phyloP scores from a whole-genome alignment of 2,797 vertebrate species.

The Diplodus sargus region DNA sequence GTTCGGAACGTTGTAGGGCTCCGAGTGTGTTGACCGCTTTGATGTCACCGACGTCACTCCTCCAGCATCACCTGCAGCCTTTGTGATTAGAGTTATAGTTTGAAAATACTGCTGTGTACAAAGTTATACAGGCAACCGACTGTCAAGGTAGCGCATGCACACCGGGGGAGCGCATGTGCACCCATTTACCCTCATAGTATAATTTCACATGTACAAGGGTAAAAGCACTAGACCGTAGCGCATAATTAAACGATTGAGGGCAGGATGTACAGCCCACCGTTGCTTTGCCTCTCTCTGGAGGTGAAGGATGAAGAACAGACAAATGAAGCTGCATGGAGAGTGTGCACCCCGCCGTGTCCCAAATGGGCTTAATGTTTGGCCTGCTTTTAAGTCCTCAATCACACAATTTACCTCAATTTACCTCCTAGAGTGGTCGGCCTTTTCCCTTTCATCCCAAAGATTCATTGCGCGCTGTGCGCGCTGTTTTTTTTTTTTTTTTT shows the following conservation, averaged over 20 bases:
- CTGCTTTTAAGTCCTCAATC: conserved; percentile 74
- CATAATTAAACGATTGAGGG: conserved; percentile 67
- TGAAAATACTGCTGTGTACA: neutral
- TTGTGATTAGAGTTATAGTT: conserved; percentile 12
- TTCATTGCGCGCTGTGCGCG: conserved; percentile 44
- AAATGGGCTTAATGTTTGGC: conserved; percentile 76
- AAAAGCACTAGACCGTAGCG: conserved; percentile 26
- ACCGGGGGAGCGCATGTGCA: neutral
- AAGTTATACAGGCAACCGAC: neutral
- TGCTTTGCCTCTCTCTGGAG: conserved; percentile 50
- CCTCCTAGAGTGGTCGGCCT: conserved; percentile 56
- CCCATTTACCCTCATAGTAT: conserved; percentile 6
- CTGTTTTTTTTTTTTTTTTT: conserved; percentile 47
- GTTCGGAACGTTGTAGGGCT: conserved; percentile 29
- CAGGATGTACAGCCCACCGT: conserved; percentile 51
- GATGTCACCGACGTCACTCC: neutral
- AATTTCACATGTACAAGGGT: conserved; percentile 19
- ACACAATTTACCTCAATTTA: conserved; percentile 78
- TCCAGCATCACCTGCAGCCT: neutral
- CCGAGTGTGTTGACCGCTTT: neutral
- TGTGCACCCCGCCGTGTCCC: conserved; percentile 49
- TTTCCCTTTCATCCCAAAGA: conserved; percentile 54
- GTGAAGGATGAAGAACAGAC: conserved; percentile 60
- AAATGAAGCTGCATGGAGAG: conserved; percentile 60
- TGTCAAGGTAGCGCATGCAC: neutral